These are phyloP conservation scores for Toxotes jaculatrix DNA, from an alignment of 2,113 vertebrate genomes.

Conservation along the genomic window DNA sequence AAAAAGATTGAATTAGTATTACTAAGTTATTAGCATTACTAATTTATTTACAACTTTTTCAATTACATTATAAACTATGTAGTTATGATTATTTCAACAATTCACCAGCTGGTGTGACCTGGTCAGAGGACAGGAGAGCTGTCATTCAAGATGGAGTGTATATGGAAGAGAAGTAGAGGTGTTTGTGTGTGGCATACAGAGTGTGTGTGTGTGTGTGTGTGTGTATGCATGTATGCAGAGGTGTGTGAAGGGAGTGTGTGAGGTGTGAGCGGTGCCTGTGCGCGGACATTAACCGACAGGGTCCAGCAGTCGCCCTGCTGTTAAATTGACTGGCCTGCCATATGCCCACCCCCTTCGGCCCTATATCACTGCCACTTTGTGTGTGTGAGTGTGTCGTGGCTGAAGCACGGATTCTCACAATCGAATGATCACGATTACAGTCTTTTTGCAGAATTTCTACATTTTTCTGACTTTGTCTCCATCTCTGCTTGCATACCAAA, in stretches of 20 bases:
- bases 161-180: slow-evolving; percentile 22
- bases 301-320: slow-evolving; percentile 84
- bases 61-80: no score
- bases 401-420: not conserved
- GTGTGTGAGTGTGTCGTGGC: slow-evolving; percentile 20
- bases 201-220: not conserved
- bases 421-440: slow-evolving; percentile 12
- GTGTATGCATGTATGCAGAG: not conserved
- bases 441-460: not conserved
- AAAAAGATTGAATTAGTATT: no score
- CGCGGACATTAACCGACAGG: slow-evolving; percentile 85
- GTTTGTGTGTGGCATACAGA: slow-evolving; percentile 2
- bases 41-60: no score
- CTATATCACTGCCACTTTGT: slow-evolving; percentile 79
- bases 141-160: slow-evolving; percentile 43
- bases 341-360: slow-evolving; percentile 82
- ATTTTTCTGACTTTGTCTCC: not conserved
- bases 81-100: not conserved
- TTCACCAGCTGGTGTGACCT: slow-evolving; percentile 42
- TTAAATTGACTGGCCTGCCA: slow-evolving; percentile 86
- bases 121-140: slow-evolving; percentile 38
- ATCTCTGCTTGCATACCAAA: not conserved
- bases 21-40: no score
- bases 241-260: slow-evolving; percentile 27
- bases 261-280: slow-evolving; percentile 52